phyloP scores from a whole-genome alignment of 2,888 invertebrate genomes.

The Flabesymbios commensalis region DNA sequence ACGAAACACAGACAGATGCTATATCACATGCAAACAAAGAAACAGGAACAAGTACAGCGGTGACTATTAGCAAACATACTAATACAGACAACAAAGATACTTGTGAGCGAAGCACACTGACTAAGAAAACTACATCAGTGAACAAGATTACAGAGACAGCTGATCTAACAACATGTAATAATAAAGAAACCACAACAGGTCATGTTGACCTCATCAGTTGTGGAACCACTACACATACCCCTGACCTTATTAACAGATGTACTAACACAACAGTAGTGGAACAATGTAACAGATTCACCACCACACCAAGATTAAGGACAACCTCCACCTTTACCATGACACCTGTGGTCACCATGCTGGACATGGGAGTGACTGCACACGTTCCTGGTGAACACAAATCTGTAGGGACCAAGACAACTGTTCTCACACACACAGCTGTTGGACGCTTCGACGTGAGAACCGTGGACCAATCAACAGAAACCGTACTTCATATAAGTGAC shows the following conservation, averaged over 20 bases:
- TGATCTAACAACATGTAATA: slow-evolving; percentile 1
- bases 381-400: slow-evolving; percentile 5
- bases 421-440: slow-evolving; percentile 1
- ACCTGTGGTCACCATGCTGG: background rate
- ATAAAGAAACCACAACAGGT: background rate
- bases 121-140: background rate
- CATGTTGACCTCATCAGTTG: background rate
- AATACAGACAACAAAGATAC: background rate
- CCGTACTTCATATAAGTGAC: too few species aligned
- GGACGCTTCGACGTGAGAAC: slow-evolving; percentile 7
- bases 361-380: slow-evolving; percentile 10
- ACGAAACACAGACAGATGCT: slow-evolving; percentile 9
- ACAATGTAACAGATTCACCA: slow-evolving; percentile 9
- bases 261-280: background rate
- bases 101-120: slow-evolving; percentile 14
- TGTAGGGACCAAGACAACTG: slow-evolving; percentile 13
- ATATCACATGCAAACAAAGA: background rate
- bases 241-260: background rate
- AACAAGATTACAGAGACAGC: slow-evolving; percentile 8
- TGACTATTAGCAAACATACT: background rate
- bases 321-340: background rate
- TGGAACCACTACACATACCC: background rate
- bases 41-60: background rate
- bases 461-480: too few species aligned
- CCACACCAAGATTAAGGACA: background rate